Conservation (phyloP, 2,888 invertebrate genomes). For the Maniola hyperantus region DNA sequence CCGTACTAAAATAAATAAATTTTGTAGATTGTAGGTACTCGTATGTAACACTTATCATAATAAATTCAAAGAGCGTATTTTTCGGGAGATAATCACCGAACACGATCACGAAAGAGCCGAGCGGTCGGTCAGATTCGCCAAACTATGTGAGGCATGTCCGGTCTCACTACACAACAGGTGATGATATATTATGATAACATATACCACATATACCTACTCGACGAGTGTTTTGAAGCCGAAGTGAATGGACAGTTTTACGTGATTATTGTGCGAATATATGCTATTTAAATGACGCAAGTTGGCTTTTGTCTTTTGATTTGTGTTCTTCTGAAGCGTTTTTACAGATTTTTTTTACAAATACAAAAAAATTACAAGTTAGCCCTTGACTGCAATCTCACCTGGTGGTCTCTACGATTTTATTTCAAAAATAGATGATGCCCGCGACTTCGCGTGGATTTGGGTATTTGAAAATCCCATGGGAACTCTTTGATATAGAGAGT, state of each 20-base stretch:
- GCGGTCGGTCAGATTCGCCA: constrained; percentile 25
- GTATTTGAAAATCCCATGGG: too few species aligned
- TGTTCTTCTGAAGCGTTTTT: too few species aligned
- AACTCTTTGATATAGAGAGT: too few species aligned
- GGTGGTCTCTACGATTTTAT: too few species aligned
- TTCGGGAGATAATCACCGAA: constrained; percentile 1
- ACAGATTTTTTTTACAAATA: too few species aligned
- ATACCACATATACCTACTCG: neutral
- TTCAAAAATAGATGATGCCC: too few species aligned
- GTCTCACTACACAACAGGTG: constrained; percentile 22
- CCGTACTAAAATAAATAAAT: neutral
- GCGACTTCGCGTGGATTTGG: too few species aligned
- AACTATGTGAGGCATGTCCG: constrained; percentile 43
- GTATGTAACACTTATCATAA: neutral
- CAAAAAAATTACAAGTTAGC: too few species aligned
- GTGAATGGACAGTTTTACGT: neutral
- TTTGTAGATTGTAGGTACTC: neutral
- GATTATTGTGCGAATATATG: neutral
- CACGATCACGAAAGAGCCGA: constrained; percentile 21
- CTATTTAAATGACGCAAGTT: neutral
- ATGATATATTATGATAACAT: constrained; percentile 10
- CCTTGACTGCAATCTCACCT: too few species aligned
- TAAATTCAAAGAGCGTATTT: neutral
- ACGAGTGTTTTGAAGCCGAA: neutral
- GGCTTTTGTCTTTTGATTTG: neutral